Base-by-base conservation (phyloP, 2,113 vertebrate genomes). In the Peromyscus polionotus region DNA sequence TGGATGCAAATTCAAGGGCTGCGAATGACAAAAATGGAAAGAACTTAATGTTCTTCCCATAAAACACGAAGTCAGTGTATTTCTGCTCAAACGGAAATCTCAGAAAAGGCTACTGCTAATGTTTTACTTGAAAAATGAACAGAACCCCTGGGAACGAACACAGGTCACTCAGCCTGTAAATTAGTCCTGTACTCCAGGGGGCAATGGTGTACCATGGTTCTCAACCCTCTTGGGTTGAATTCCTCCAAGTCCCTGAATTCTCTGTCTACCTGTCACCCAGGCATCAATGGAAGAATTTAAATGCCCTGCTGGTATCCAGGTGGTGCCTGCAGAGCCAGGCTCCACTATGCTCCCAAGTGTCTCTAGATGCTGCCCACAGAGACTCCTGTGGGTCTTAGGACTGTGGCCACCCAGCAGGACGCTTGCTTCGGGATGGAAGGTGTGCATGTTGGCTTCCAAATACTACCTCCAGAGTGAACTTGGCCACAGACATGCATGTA, bases 381-480 rank as follows among this genome's bases (percentile, higher is more conserved):
- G 57, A 54, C 31, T 36, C 57, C 67, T 26, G 4, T 11, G 45
- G 33, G 39, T 22, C 31, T 33, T 36, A 0, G 22, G 61, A 75
- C 28, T 0, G 3, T 57, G 79, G 2, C 12, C 45, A 2, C 0
- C 0, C 42, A 9, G 42, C 0, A 24, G 33, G 59, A 39, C 28
- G 16, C 8, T 31, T 51, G 51, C 91, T 84, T 63, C 26, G 5
- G 83, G n/a, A 22, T 70, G 70, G 48, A 26, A 79, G 33, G 59
- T 1, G 0, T 36, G 76, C 7, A 1, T 9, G 1, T 42, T 42
- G 1, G 54, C 81, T 70, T 39, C 87, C n/a, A 45, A 12, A n/a
- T 4, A 36, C 92, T 57, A 59, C 70, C 95, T 88, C 89, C 75
- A 9, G 84, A 42, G 59, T 8, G 80, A 54, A 42, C 51, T 26